A percentile compares a stretch with the other conserved stretches of the same genome.
Conservation (phyloP, 2,113 vertebrate genomes). For the Pelusios castaneus region DNA sequence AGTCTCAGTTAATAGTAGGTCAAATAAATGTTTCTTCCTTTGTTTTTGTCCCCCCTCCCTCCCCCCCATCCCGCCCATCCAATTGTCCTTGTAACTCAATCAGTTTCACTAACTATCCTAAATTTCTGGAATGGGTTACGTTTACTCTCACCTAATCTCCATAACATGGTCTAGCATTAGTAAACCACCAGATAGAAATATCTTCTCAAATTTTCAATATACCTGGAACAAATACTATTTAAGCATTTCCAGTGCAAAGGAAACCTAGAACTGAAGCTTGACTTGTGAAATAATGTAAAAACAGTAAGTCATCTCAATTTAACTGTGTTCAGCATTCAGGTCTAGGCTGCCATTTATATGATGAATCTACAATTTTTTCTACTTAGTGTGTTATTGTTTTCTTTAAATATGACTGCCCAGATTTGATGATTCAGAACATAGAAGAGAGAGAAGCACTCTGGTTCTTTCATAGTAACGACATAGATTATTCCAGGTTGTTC, state of each 20-base stretch:
- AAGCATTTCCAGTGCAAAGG: constrained; percentile 46
- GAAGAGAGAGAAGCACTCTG: not conserved
- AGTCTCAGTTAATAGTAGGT: not conserved
- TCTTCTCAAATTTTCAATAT: constrained; percentile 7
- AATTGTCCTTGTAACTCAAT: not conserved
- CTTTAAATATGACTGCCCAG: not conserved
- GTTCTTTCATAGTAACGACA: not conserved
- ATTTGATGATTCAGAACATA: not conserved
- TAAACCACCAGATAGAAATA: not conserved
- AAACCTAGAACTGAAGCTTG: constrained; percentile 38
- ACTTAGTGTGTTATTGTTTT: constrained; percentile 31
- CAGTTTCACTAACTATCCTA: not conserved
- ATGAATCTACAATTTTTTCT: not conserved
- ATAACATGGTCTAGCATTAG: not conserved
- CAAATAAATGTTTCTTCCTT: not conserved
- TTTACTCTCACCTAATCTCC: not conserved
- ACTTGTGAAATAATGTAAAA: constrained; percentile 2
- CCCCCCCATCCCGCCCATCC: not conserved
- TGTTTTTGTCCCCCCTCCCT: not conserved
- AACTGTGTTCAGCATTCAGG: constrained; percentile 11
- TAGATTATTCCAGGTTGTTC: not conserved
- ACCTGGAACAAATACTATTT: not conserved
- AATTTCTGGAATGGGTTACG: not conserved
- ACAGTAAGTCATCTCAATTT: too few relatives aligned
- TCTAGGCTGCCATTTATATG: constrained; percentile 17